Base-by-base conservation (phyloP, 2,113 vertebrate species). In the Triplophysa siluroides region DNA sequence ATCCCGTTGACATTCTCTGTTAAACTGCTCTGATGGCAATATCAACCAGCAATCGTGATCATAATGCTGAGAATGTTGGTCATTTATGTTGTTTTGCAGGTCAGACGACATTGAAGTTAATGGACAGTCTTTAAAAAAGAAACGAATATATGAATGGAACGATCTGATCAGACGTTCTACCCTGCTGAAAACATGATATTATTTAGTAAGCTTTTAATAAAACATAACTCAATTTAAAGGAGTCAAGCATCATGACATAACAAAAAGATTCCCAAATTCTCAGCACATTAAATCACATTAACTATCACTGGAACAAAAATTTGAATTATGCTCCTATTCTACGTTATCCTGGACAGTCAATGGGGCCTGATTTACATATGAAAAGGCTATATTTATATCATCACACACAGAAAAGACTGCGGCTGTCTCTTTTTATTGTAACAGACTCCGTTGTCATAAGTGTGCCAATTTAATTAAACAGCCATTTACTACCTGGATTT, bases 381-480 rank as follows among this genome's bases (percentile, higher is more conserved):
- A 33, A 70, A 52, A 54, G 52, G 5, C 24, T 13, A 54, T n/a
- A 54, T 33, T 52, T 50, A 50, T 10, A 69, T 69, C 23, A 8
- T 1, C 50, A n/a, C 19, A 56, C 50, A 54, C 26, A 29, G 52
- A 54, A 5, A 71, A 29, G 50, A 56, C 26, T 38, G 47, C 56
- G 12, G 14, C 43, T 14, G 50, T 60, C 73, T 16, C 14, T 13
- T 12, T 54, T 41, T 7, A 76, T 63, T 69, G 72, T 21, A 21
- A 23, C 18, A 43, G 71, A 61, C 65, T 61, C 10, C 47, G 21
- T 70, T 58, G 19, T 47, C 38, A 54, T 26, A 61, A 47, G 29
- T 54, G 19, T 24, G 62, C 29, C 71, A 75, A 58, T 81, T 62
- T 54, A 63, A 76, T 77, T 64, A 64, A n/a, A 29, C 8, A 76